Percentiles rank a stretch among this genome's conserved stretches.
These are phyloP conservation scores for Rotaria macrura DNA, from an alignment of 2,888 invertebrate genomes.

Conservation along the genomic window DNA sequence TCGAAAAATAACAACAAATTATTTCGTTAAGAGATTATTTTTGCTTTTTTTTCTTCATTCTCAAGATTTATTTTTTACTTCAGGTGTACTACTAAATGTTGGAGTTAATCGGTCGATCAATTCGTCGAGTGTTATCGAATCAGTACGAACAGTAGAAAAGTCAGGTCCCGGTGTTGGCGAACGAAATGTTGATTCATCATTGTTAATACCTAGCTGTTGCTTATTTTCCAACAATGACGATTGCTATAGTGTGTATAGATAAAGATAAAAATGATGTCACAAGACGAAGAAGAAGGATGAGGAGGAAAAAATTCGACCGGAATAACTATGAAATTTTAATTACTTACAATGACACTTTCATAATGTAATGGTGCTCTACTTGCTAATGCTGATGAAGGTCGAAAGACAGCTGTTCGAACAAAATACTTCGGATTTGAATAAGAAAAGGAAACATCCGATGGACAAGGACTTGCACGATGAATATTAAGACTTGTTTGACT, in stretches of 20 bases:
- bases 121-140: not conserved
- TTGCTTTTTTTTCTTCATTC: not conserved
- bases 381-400: not conserved
- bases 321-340: not conserved
- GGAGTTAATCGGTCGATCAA: not conserved
- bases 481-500: not conserved
- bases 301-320: no score
- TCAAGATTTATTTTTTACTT: not conserved
- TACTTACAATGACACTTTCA: not conserved
- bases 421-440: slow-evolving; percentile 20
- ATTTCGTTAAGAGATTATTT: not conserved
- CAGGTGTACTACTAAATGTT: not conserved
- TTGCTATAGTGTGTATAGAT: not conserved
- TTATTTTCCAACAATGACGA: not conserved
- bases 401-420: not conserved
- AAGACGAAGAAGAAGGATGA: no score
- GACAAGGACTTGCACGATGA: slow-evolving; percentile 12
- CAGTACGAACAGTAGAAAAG: not conserved
- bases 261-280: no score
- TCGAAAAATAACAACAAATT: not conserved
- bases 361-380: not conserved
- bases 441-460: not conserved
- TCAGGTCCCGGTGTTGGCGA: slow-evolving; percentile 9
- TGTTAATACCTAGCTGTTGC: not conserved
- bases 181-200: not conserved